Evolutionary conservation across 2,113 vertebrate species (phyloP), one percentile per base, ranked within the genome.

Genomic region (Aphyosemion australe): DNA sequence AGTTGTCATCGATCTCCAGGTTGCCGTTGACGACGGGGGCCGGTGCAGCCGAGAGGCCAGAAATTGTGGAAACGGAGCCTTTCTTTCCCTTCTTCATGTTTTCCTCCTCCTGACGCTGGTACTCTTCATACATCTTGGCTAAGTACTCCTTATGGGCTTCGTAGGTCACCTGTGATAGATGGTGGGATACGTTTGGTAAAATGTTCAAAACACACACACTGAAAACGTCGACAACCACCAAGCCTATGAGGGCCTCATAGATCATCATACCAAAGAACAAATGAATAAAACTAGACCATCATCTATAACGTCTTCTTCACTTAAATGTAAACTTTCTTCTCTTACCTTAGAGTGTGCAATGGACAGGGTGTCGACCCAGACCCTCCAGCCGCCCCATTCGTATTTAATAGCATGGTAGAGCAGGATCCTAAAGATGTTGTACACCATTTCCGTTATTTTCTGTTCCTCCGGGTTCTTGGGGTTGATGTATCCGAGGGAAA

Each of bases 51-150:
- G 97, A 99, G 59, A 99, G 95, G 41, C 97, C 98, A 1, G 97
- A 99, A 83, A 99, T 99, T 57, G 98, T 99, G 88, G 96, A 98
- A 68, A 99, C 97, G 0, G 93, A 97, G 3, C 97, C 97, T 67
- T 99, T 99, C 89, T 99, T 99, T 1, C 97, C 97, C 73, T 97
- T 99, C 82, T 99, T 99, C 78, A 99, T 99, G 80, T 99, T 99
- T 78, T 99, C 97, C 61, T 99, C 97, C 70, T 99, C 97, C 85
- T 99, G 97, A 9, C 97, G 93, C 86, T 99, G 97, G 89, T 99
- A 99, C 46, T 99, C 98, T 78, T 99, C 98, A 7, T 99, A 99
- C 98, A 99, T 99, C 91, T 98, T 99, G 46, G 98, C 98, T 52
- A 99, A 84, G 80, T 99, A 99, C 81, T 99, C 98, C 80, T 98